These are phyloP conservation scores for Spisula subtruncata DNA, from an alignment of 2,888 invertebrate species.

Conservation along the genomic window DNA sequence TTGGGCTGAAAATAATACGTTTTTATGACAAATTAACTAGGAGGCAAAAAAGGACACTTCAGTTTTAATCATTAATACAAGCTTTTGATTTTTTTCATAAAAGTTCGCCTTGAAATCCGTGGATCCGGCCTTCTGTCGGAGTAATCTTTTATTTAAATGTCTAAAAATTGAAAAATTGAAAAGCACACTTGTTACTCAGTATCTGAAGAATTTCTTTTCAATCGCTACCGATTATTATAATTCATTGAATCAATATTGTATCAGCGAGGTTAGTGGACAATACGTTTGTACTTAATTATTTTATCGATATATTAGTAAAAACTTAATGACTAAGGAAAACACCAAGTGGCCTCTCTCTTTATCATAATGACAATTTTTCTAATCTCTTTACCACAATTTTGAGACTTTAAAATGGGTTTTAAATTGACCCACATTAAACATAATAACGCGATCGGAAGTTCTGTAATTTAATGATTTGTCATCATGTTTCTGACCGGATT, in stretches of 20 bases:
- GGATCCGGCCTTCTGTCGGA: background rate
- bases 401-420: background rate
- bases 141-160: slow-evolving; percentile 5
- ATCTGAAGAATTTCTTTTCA: background rate
- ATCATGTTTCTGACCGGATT: no score
- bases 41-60: background rate
- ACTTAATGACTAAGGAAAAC: background rate
- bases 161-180: background rate
- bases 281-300: background rate
- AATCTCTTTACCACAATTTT: background rate
- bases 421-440: background rate
- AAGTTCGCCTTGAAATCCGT: background rate
- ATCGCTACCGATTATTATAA: slow-evolving; percentile 37
- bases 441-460: no score
- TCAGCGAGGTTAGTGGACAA: slow-evolving; percentile 36
- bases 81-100: background rate
- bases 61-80: background rate
- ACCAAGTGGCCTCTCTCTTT: slow-evolving; percentile 7
- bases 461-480: no score
- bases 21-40: background rate
- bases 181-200: background rate
- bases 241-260: slow-evolving; percentile 39
- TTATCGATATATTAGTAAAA: slow-evolving; percentile 7
- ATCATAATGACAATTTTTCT: background rate
- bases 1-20: background rate